A percentile compares a stretch with the other conserved stretches of the same genome.
Evolutionary conservation across 1,140 invertebrate genomes (phyloP).

Genomic region (Glomeris maerens): DNA sequence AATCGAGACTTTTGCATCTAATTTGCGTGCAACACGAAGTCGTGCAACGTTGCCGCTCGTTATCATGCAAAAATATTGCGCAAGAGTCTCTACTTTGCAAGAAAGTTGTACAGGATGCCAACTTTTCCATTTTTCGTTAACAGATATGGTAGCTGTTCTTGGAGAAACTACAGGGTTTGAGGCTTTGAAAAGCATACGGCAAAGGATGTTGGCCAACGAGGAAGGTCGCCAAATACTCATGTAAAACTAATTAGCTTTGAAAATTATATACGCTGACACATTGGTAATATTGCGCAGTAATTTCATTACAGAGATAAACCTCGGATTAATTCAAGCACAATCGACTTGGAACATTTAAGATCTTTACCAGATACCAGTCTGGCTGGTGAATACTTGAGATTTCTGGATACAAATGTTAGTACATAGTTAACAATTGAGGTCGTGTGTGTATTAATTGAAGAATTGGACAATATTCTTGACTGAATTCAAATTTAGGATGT

Average conservation of each 20-base stretch:
- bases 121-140: slow-evolving; percentile 13
- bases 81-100: slow-evolving; percentile 7
- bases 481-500: slow-evolving; percentile 47
- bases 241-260: too few species aligned
- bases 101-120: slow-evolving; percentile 8
- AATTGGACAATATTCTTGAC: background rate
- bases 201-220: slow-evolving; percentile 47
- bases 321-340: slow-evolving; percentile 64
- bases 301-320: slow-evolving; percentile 47
- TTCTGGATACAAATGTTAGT: slow-evolving; percentile 59
- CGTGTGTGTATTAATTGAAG: background rate
- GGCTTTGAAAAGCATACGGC: slow-evolving; percentile 49
- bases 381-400: slow-evolving; percentile 67
- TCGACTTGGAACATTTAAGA: slow-evolving; percentile 58
- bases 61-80: background rate
- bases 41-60: background rate
- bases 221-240: slow-evolving; percentile 14
- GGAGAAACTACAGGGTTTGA: slow-evolving; percentile 70
- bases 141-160: slow-evolving; percentile 84
- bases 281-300: too few species aligned
- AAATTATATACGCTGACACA: too few species aligned
- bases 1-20: slow-evolving; percentile 3
- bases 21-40: slow-evolving; percentile 2
- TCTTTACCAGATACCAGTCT: slow-evolving; percentile 60
- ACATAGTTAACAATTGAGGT: slow-evolving; percentile 7